Percentiles rank a stretch among this genome's conserved stretches.
Conservation (phyloP, 2,888 invertebrate species). For the Hylaea fasciaria region DNA sequence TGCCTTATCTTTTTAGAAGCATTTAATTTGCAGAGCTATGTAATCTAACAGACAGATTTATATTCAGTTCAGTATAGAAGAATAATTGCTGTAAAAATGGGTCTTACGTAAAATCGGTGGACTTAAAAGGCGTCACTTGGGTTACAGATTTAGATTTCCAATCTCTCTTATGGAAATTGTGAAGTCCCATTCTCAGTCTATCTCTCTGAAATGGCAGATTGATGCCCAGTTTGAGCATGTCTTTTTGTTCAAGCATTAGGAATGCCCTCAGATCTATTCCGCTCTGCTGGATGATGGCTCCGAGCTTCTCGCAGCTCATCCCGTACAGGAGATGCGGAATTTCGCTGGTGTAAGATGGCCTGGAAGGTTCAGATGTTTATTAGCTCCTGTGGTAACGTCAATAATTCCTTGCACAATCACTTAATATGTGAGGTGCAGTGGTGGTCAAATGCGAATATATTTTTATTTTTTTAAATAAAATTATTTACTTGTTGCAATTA, state of each 20-base stretch:
- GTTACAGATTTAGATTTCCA: slow-evolving; percentile 81
- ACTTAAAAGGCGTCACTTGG: slow-evolving; percentile 70
- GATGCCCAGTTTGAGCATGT: slow-evolving; percentile 84
- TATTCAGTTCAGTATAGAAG: no score
- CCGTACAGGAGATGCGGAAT: slow-evolving; percentile 84
- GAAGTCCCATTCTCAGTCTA: slow-evolving; percentile 80
- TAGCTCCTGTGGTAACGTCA: no score
- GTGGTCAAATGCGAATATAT: no score
- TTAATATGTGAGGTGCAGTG: no score
- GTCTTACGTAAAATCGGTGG: slow-evolving; percentile 73
- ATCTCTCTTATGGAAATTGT: slow-evolving; percentile 84
- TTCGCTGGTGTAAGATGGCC: slow-evolving; percentile 81
- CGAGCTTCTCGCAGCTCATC: slow-evolving; percentile 84
- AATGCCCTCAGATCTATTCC: slow-evolving; percentile 84
- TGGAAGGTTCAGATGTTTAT: slow-evolving; percentile 53
- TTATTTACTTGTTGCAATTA: no score
- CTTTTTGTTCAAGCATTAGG: slow-evolving; percentile 83
- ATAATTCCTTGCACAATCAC: no score
- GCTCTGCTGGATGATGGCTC: slow-evolving; percentile 72
- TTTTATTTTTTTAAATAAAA: no score
- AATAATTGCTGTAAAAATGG: no score
- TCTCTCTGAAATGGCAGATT: slow-evolving; percentile 85
- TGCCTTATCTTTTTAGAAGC: no score
- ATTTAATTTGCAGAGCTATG: no score
- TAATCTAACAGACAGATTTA: no score